These are phyloP conservation scores for Gymnobelideus leadbeateri DNA, from an alignment of 2,113 vertebrate species.

Conservation along the genomic window DNA sequence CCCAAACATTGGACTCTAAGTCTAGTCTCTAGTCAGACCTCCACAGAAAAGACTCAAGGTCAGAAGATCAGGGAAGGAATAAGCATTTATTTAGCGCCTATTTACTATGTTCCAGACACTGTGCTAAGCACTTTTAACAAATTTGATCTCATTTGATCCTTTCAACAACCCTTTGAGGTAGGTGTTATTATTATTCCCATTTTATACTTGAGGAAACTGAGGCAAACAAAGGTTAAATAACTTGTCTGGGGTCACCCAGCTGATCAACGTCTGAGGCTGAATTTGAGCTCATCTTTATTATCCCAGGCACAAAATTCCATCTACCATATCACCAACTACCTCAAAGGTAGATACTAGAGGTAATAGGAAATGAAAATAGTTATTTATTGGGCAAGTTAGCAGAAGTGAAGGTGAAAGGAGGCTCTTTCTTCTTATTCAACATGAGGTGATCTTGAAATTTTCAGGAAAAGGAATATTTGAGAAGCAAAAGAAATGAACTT, in stretches of 20 bases:
- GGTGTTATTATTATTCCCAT: background rate
- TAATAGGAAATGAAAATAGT: slow-evolving; percentile 8
- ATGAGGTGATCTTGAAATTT: background rate
- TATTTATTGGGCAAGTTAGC: slow-evolving; percentile 14
- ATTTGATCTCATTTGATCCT: background rate
- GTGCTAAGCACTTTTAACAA: background rate
- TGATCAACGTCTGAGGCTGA: background rate
- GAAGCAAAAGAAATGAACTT: background rate
- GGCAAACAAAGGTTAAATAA: background rate
- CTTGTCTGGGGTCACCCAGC: background rate
- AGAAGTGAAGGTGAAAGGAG: slow-evolving; percentile 9
- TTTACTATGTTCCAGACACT: background rate
- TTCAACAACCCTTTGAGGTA: background rate
- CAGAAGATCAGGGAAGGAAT: background rate
- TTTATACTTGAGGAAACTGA: background rate
- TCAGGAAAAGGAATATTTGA: background rate
- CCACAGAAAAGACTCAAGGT: background rate
- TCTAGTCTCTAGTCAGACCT: background rate
- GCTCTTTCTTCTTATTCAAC: background rate
- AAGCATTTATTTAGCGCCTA: background rate
- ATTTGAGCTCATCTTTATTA: background rate
- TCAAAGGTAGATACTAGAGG: background rate
- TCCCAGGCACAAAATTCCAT: background rate
- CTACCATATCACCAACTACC: background rate
- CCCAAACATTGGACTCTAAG: background rate